Evolutionary conservation across 2,113 vertebrate genomes (phyloP), one percentile per base, ranked within the genome.

Genomic region (Fukomys damarensis): DNA sequence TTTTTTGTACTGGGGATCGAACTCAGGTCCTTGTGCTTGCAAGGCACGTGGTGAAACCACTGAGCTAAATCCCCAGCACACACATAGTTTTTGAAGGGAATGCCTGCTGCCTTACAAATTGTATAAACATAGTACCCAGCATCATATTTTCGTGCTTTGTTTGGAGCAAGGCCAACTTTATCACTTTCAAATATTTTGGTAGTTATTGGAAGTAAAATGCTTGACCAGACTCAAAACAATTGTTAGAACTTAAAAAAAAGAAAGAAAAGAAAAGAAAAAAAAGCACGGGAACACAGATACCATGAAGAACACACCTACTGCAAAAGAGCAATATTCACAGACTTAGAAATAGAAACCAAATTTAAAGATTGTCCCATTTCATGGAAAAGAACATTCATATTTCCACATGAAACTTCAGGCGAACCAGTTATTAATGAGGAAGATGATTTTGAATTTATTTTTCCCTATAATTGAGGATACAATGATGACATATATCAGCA

Each of bases 121-220:
- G 6, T 82, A 4, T 89, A 82, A 89, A 74, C 30, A 83, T 16
- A 80, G 58, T 32, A 82, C 35, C 66, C 54, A 90, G 26, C 16
- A 46, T 46, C 52, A 28, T 58, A 49, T 74, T 92, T 46, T 43
- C 49, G 89, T 70, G 56, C 43, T 66, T 86, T 86, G 56, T 88
- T 49, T 74, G 58, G 13, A 72, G n/a, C 30, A 91, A 80, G 38
- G n/a, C 28, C 61, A 91, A 41, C 46, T 61, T 58, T 63, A 30
- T 77, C 65, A 87, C 56, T 87, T 93, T 38, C 35, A 97, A 95
- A 86, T 30, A 70, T 88, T 88, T 70, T 81, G 7, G 77, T 61
- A 79, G 66, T 59, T 61, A 59, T 49, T 88, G 86, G 56, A 35
- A 58, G 24, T 59, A 89, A 77, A 92, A 32, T 22, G 80, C 72